These are phyloP conservation scores for Odontamblyopus rebecca DNA, from an alignment of 2,797 vertebrate species.

Conservation along the genomic window DNA sequence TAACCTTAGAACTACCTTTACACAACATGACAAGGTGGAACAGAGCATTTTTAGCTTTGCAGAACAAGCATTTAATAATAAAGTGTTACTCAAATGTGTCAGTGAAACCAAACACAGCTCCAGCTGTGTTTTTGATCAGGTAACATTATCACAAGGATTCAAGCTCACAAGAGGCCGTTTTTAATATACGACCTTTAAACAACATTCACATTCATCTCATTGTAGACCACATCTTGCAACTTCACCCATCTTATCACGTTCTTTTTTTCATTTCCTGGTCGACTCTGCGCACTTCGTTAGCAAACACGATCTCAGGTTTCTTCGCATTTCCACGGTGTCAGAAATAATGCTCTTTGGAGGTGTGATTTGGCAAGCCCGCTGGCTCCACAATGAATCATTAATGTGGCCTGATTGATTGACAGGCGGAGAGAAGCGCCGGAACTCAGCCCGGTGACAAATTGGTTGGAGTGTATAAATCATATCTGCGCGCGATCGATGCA, in stretches of 20 bases:
- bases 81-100: too few relatives aligned
- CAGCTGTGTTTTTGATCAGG: too few relatives aligned
- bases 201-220: too few relatives aligned
- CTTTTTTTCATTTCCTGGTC: constrained; percentile 18
- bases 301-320: constrained; percentile 9
- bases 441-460: constrained; percentile 45
- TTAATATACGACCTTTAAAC: too few relatives aligned
- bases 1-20: too few relatives aligned
- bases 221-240: not conserved
- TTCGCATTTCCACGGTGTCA: constrained; percentile 11
- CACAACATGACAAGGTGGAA: too few relatives aligned
- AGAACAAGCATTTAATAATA: too few relatives aligned
- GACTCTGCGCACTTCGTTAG: not conserved
- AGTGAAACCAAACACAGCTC: too few relatives aligned
- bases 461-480: constrained; percentile 53
- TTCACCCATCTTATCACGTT: not conserved
- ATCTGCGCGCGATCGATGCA: constrained; percentile 49
- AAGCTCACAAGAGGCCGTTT: too few relatives aligned
- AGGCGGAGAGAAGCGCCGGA: constrained; percentile 38
- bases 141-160: too few relatives aligned
- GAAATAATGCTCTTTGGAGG: constrained; percentile 20
- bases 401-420: constrained; percentile 37
- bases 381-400: constrained; percentile 23
- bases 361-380: constrained; percentile 30
- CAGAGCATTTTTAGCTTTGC: too few relatives aligned